These are phyloP conservation scores for Symphodus melops DNA, from an alignment of 2,113 vertebrate genomes.

Conservation along the genomic window DNA sequence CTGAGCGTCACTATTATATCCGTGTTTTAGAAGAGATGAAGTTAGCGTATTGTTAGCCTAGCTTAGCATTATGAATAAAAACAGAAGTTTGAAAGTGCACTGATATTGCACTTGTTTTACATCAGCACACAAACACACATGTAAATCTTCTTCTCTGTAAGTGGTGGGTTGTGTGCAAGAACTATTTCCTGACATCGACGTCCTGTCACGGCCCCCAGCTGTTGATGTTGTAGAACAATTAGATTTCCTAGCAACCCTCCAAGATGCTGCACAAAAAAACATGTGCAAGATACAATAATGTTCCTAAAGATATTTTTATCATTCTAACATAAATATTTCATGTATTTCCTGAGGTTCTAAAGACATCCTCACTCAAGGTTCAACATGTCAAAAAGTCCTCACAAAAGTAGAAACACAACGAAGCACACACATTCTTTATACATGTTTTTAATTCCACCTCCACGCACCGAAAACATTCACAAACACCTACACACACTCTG, in stretches of 20 bases:
- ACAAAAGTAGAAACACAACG: neutral
- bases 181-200: neutral
- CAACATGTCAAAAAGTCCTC: neutral
- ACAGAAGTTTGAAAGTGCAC: too few species aligned
- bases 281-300: neutral
- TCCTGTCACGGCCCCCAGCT: neutral
- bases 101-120: too few species aligned
- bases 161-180: neutral
- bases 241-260: neutral
- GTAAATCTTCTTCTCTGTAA: neutral
- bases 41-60: too few species aligned
- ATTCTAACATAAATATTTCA: neutral
- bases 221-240: neutral
- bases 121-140: too few species aligned
- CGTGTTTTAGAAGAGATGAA: too few species aligned
- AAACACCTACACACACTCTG: neutral
- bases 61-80: too few species aligned
- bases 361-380: neutral
- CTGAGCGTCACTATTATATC: too few species aligned
- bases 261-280: neutral
- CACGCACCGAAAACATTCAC: neutral
- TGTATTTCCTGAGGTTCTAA: neutral
- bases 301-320: neutral
- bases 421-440: neutral
- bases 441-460: conserved; percentile 17